phyloP scores from a whole-genome alignment of 2,888 invertebrate species.

The Synergus umbraculus region DNA sequence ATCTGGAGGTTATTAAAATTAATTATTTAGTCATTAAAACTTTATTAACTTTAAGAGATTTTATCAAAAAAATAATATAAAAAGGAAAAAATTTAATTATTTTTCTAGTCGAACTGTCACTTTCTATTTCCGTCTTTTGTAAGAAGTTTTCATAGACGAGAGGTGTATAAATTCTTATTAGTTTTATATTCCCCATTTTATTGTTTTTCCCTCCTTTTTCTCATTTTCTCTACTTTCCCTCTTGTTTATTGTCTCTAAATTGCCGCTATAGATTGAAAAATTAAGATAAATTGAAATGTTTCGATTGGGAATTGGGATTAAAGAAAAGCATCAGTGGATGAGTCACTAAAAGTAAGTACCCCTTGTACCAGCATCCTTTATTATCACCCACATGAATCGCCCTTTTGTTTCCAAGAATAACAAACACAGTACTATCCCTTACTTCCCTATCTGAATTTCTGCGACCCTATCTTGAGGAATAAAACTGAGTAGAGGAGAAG shows the following conservation, averaged over 20 bases:
- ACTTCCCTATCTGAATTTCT: not conserved
- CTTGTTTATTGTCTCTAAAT: not conserved
- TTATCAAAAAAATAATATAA: too few species aligned
- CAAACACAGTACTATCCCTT: not conserved
- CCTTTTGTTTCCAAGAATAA: not conserved
- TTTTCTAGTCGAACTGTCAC: too few species aligned
- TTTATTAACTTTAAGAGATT: not conserved
- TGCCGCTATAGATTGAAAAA: not conserved
- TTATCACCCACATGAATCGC: not conserved
- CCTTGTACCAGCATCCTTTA: not conserved
- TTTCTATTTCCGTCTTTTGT: too few species aligned
- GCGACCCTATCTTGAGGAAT: not conserved
- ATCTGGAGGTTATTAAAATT: not conserved
- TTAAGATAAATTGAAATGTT: not conserved
- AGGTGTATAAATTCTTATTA: not conserved
- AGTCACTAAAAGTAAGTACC: not conserved
- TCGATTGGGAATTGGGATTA: not conserved
- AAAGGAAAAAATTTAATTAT: too few species aligned
- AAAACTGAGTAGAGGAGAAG: conserved; percentile 7
- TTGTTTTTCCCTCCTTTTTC: not conserved
- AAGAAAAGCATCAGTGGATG: not conserved
- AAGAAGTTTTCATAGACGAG: not conserved
- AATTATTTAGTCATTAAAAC: not conserved
- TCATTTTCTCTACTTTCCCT: not conserved
- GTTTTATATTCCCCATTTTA: not conserved